phyloP scores from a whole-genome alignment of 2,113 vertebrate genomes.

The Colaptes auratus region DNA sequence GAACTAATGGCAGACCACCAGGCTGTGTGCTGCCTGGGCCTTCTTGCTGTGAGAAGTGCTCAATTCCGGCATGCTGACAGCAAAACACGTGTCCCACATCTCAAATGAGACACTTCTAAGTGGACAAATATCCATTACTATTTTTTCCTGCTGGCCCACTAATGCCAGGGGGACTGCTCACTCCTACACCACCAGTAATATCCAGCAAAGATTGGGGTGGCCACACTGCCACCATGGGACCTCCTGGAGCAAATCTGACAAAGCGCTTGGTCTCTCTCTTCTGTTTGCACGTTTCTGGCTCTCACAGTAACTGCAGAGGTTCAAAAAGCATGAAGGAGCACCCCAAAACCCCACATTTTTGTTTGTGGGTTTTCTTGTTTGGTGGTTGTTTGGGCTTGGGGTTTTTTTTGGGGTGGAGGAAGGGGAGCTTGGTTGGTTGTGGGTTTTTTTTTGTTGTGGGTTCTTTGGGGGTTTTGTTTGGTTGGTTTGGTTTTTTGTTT shows the following conservation, averaged over 20 bases:
- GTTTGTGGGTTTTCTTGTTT: no score
- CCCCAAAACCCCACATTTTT: background rate
- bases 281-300: background rate
- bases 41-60: background rate
- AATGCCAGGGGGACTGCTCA: background rate
- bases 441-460: no score
- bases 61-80: background rate
- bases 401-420: no score
- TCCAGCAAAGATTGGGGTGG: background rate
- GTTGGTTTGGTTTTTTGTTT: background rate
- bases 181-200: background rate
- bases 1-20: background rate
- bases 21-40: background rate
- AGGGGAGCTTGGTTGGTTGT: no score
- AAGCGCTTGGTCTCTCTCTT: background rate
- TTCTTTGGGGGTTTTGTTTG: no score
- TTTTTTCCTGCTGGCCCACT: background rate
- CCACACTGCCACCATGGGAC: background rate
- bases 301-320: background rate
- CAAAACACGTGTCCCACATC: background rate
- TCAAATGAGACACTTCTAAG: background rate
- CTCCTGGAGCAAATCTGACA: background rate
- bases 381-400: no score
- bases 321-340: background rate
- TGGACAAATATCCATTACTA: background rate